Percentiles rank a stretch among this genome's conserved stretches.
Evolutionary conservation across 2,888 invertebrate genomes (phyloP).

Genomic region (Plagodis pulveraria): DNA sequence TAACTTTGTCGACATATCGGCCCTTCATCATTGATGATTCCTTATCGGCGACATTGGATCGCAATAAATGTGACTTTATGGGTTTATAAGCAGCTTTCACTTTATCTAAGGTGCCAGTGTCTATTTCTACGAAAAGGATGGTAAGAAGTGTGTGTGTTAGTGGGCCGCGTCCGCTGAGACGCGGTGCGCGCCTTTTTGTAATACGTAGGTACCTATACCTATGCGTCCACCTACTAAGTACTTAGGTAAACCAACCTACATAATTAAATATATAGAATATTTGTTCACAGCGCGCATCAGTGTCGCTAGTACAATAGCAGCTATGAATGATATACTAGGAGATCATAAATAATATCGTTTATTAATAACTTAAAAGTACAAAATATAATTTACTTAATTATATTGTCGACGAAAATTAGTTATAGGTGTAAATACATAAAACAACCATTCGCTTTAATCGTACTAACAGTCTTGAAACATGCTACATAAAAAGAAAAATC

Average conservation of each 20-base stretch:
- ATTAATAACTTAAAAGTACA: conserved; percentile 36
- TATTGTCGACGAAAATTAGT: no score
- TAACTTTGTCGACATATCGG: conserved; percentile 8
- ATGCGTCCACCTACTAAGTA: conserved; percentile 58
- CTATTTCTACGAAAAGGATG: conserved; percentile 82
- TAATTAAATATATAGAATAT: conserved; percentile 69
- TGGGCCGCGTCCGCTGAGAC: conserved; percentile 77
- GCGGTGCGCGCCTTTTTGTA: conserved; percentile 69
- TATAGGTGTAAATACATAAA: conserved; percentile 6
- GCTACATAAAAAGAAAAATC: conserved; percentile 3
- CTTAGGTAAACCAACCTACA: conserved; percentile 38
- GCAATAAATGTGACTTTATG: conserved; percentile 77
- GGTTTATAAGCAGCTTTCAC: conserved; percentile 81
- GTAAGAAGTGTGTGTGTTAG: conserved; percentile 82
- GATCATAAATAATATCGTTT: conserved; percentile 8
- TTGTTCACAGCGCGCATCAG: no score
- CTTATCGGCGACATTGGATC: conserved; percentile 60
- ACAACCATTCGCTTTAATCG: conserved; percentile 13
- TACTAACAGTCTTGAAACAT: conserved; percentile 24
- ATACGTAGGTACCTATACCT: conserved; percentile 38
- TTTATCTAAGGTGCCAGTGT: conserved; percentile 76
- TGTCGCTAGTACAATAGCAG: no score
- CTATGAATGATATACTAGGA: no score
- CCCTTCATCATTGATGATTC: conserved; percentile 43
- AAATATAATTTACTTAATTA: conserved; percentile 38